Conservation (phyloP, 2,113 vertebrate genomes). For the Planiliza haematocheilus region DNA sequence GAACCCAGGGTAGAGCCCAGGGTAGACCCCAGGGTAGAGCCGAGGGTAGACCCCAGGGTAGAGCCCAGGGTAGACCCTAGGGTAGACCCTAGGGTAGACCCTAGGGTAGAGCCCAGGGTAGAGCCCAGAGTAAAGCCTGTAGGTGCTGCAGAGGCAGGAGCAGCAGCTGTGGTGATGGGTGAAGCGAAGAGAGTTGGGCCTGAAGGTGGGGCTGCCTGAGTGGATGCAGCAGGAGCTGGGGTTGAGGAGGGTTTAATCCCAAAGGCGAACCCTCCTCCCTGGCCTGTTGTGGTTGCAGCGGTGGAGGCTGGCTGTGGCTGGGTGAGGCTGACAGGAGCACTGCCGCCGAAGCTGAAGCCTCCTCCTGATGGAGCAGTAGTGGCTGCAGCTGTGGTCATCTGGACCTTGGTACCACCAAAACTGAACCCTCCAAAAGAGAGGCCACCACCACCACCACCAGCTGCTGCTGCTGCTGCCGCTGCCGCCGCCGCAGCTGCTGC, state of each 20-base stretch:
- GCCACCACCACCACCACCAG: constrained; percentile 17
- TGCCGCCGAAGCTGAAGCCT: constrained; percentile 73
- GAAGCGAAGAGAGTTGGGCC: constrained; percentile 76
- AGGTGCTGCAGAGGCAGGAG: constrained; percentile 22
- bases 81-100: too few species aligned
- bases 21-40: too few species aligned
- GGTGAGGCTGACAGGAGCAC: constrained; percentile 55
- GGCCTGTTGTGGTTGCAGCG: constrained; percentile 52
- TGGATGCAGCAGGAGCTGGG: constrained; percentile 71
- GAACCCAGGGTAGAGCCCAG: too few species aligned
- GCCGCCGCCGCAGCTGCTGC: neutral
- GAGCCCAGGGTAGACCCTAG: too few species aligned
- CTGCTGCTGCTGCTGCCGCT: neutral
- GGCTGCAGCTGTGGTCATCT: constrained; percentile 67
- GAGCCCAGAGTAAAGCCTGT: constrained; percentile 73
- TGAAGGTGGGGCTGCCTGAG: constrained; percentile 66
- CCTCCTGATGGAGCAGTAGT: constrained; percentile 66
- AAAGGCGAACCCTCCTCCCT: constrained; percentile 80
- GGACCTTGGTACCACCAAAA: constrained; percentile 83
- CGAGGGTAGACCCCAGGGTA: constrained; percentile 37
- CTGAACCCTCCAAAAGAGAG: constrained; percentile 77
- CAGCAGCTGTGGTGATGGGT: constrained; percentile 53
- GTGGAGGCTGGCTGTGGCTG: constrained; percentile 57
- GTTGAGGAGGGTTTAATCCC: constrained; percentile 85
- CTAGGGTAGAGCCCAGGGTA: too few species aligned